Percentiles rank a stretch among this genome's conserved stretches.
Conservation (phyloP, 2,888 invertebrate genomes). For the Drosophila multiciliata region DNA sequence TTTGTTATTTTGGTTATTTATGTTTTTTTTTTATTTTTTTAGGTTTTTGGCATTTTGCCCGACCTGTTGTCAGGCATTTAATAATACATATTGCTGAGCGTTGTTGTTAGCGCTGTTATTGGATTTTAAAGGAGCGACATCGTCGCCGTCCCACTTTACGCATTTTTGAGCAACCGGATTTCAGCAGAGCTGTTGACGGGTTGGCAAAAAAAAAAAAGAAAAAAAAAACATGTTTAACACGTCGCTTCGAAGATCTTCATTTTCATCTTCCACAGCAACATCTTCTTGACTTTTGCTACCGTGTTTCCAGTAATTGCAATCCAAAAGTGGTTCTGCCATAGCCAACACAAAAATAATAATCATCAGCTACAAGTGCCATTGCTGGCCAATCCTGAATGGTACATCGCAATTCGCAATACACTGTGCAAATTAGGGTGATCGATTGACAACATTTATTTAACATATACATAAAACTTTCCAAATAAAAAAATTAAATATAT, state of each 20-base stretch:
- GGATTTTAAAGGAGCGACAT: slow-evolving; percentile 77
- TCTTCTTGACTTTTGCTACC: slow-evolving; percentile 30
- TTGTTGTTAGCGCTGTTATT: slow-evolving; percentile 30
- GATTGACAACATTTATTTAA: not conserved
- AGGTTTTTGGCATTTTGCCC: slow-evolving; percentile 80
- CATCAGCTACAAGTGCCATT: slow-evolving; percentile 16
- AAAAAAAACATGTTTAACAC: slow-evolving; percentile 73
- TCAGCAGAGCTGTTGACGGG: slow-evolving; percentile 27
- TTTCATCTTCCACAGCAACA: slow-evolving; percentile 29
- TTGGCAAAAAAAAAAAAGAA: slow-evolving; percentile 10
- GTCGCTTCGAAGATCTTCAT: slow-evolving; percentile 70
- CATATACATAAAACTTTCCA: not conserved
- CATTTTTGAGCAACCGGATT: slow-evolving; percentile 79
- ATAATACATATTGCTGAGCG: slow-evolving; percentile 52
- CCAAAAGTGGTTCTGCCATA: slow-evolving; percentile 71
- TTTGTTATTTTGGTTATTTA: slow-evolving; percentile 52
- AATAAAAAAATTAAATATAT: too few species aligned
- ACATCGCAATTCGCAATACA: slow-evolving; percentile 23
- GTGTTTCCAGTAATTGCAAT: slow-evolving; percentile 36
- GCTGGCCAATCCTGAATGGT: slow-evolving; percentile 33
- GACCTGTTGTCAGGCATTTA: slow-evolving; percentile 69
- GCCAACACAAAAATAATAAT: slow-evolving; percentile 3
- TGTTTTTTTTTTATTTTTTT: slow-evolving; percentile 20
- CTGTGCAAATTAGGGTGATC: not conserved
- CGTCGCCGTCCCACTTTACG: slow-evolving; percentile 79